Evolutionary conservation across 1,140 invertebrate genomes (phyloP), one percentile per base, ranked within the genome.

Genomic region (Formica selysi): DNA sequence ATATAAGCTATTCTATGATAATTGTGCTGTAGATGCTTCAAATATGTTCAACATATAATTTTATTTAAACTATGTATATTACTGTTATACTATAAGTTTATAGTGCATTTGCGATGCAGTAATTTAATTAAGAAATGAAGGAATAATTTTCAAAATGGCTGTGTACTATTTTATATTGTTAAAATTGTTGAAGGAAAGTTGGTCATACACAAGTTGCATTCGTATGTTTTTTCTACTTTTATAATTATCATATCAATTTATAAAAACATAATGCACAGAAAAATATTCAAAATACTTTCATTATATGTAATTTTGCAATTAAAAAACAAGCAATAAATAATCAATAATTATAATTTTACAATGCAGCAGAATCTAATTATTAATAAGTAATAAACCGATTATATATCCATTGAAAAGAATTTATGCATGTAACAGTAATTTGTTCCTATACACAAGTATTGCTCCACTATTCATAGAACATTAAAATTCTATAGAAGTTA

Each of bases 161-260:
- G 79, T 83, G 68, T 67, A 83, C 1, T 44, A 10, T 61, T 74
- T 83, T 62, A 8, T 61, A 51, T 41, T 74, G 57, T 80, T 68
- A 80, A 26, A 68, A 68, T 54, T 78, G 26, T 22, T 38, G n/a
- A 67, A n/a, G n/a, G 8, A 68, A 51, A 80, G 0, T 80, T 68
- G n/a, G 0, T 38, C 32, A 32, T 3, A 32, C 32, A 32, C 54
- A 22, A 10, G 10, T 51, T 22, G 2, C 7, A 3, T 26, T 62
- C 22, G n/a, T 26, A 10, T 70, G 19, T 57, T 11, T 80, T 44
- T 38, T 11, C 3, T 65, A 19, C 10, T 65, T 78, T 29, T 67
- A 51, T 16, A 67, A 36, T 36, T 67, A 79, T 16, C 6, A 57
- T n/a, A 54, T 29, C 32, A n/a, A n/a, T 48, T 71, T 22, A 32